A percentile compares a stretch with the other conserved stretches of the same genome.
These are phyloP conservation scores for Enteromius anoplus DNA, from an alignment of 2,797 vertebrate genomes.

Conservation along the genomic window DNA sequence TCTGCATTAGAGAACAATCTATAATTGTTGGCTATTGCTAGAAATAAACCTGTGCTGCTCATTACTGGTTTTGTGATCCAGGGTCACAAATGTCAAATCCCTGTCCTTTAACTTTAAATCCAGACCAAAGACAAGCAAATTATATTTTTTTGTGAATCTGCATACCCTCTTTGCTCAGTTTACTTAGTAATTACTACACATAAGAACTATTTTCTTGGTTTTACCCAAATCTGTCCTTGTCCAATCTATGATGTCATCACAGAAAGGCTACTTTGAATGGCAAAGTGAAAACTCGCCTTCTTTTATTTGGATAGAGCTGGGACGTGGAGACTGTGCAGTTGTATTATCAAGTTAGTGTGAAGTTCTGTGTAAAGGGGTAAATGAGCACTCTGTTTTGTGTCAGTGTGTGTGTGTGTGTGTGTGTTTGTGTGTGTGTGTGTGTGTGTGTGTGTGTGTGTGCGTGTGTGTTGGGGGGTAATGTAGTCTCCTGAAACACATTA, in stretches of 20 bases:
- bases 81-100: not conserved
- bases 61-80: too few species aligned
- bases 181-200: not conserved
- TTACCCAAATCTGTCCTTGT: not conserved
- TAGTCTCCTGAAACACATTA: conserved; percentile 55
- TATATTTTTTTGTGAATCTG: not conserved
- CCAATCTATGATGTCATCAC: conserved; percentile 36
- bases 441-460: not conserved
- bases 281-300: conserved; percentile 23
- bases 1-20: too few species aligned
- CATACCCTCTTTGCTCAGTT: not conserved
- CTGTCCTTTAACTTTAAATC: not conserved
- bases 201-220: not conserved
- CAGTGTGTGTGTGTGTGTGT: too few species aligned
- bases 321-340: conserved; percentile 39
- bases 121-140: not conserved
- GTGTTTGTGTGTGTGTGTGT: too few species aligned
- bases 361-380: conserved; percentile 45
- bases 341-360: conserved; percentile 48
- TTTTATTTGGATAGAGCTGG: conserved; percentile 36
- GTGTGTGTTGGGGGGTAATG: conserved; percentile 33
- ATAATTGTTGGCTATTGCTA: too few species aligned
- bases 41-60: too few species aligned
- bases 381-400: conserved; percentile 43
- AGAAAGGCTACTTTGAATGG: conserved; percentile 9